Evolutionary conservation across 2,888 invertebrate species (phyloP).

Genomic region (Brachypalpus laphriformis): DNA sequence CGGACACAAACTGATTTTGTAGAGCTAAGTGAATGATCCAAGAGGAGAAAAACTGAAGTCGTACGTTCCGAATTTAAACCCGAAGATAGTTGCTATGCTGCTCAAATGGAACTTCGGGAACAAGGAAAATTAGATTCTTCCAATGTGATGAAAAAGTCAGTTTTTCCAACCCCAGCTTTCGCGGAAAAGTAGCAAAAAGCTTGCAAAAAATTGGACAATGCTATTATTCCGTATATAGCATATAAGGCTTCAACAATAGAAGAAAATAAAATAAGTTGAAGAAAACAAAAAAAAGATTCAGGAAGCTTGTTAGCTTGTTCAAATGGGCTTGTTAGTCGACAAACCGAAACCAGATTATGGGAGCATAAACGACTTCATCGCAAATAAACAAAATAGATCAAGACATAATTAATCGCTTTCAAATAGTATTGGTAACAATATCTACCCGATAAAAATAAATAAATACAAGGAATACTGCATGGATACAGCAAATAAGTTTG

Average conservation of each 20-base stretch:
- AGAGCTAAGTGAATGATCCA: conserved; percentile 8
- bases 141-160: too few relatives aligned
- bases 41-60: neutral
- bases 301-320: too few relatives aligned
- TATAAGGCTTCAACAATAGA: neutral
- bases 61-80: neutral
- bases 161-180: too few relatives aligned
- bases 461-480: neutral
- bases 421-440: too few relatives aligned
- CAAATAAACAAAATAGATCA: neutral
- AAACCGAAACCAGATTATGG: too few relatives aligned
- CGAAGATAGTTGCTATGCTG: neutral
- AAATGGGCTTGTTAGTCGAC: too few relatives aligned
- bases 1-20: neutral
- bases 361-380: too few relatives aligned
- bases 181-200: neutral
- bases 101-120: neutral
- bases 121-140: too few relatives aligned
- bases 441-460: too few relatives aligned
- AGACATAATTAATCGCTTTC: neutral
- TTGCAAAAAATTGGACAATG: neutral
- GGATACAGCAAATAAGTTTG: neutral
- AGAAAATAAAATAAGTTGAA: neutral
- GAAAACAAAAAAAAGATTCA: neutral
- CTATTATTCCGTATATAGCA: too few relatives aligned